phyloP scores from a whole-genome alignment of 2,888 invertebrate genomes.

The Xestia sexstrigata region DNA sequence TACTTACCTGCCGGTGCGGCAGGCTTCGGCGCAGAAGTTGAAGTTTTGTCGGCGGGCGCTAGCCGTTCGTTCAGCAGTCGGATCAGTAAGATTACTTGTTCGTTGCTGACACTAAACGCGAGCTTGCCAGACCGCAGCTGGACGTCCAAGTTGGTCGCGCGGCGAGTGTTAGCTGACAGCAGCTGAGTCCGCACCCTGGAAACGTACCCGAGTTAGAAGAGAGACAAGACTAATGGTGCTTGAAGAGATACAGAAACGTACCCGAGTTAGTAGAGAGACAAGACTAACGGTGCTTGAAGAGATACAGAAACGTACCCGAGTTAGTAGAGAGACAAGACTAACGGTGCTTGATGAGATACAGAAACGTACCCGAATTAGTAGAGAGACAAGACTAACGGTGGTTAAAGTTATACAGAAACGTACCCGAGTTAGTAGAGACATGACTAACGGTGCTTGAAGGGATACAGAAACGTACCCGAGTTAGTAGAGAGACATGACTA shows the following conservation, averaged over 20 bases:
- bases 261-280: background rate
- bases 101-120: slow-evolving; percentile 82
- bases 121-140: slow-evolving; percentile 77
- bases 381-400: background rate
- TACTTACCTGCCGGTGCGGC: slow-evolving; percentile 8
- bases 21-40: slow-evolving; percentile 48
- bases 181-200: slow-evolving; percentile 81
- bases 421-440: background rate
- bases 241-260: background rate
- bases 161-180: slow-evolving; percentile 80
- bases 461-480: background rate
- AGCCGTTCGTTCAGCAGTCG: slow-evolving; percentile 76
- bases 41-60: background rate
- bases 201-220: background rate
- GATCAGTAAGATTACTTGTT: slow-evolving; percentile 80
- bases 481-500: background rate
- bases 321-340: background rate
- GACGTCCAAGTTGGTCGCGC: slow-evolving; percentile 78
- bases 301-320: background rate
- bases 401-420: background rate
- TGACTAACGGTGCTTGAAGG: background rate
- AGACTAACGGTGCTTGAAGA: background rate
- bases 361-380: background rate
- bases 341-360: background rate
- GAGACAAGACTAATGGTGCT: background rate